Base-by-base conservation (phyloP, 2,113 vertebrate species). In the Delphinapterus leucas region DNA sequence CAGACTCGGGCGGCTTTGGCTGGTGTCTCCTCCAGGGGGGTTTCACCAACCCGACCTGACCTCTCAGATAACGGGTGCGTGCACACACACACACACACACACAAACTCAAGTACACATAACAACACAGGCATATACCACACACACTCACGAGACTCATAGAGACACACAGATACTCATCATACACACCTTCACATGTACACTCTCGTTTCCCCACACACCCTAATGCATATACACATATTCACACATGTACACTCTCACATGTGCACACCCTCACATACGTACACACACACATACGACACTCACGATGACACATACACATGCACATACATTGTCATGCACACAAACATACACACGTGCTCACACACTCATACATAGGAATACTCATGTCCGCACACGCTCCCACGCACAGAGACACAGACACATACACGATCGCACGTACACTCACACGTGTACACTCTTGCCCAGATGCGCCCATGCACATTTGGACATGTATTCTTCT, bases 1-100 rank as follows among this genome's bases (percentile, higher is more conserved):
- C 3, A 4, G 55, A 26, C 26, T 8, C 0, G 1, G 3, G 21
- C 1, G 3, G 6, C 68, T 79, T 47, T 67, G 60, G 49, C 25
- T 60, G 18, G 12, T 28, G 36, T 44, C 21, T 65, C 53, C 33
- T 17, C 6, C 17, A 10, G 67, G 8, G 38, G 28, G 58, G 33
- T 31, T 60, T 55, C 44, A 82, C 11, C 58, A 33, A 1, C 28
- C 15, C 15, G 6, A 49, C 13, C 20, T 26, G 21, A 53, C 67
- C 10, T 36, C 23, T 67, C 53, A 18, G 65, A 15, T 5, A 28
- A 3, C 2, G 3, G 23, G 36, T 10, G 25, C 18, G 13, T 49
- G 21, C 14, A 3, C 36, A 18, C 28, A 49, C 20, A 61, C 36
- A 61, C 44, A 38, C 13, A 36, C 8, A 10, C 6, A 60, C 55